Evolutionary conservation across 2,888 invertebrate genomes (phyloP).

Genomic region (Tetranychus truncatus): DNA sequence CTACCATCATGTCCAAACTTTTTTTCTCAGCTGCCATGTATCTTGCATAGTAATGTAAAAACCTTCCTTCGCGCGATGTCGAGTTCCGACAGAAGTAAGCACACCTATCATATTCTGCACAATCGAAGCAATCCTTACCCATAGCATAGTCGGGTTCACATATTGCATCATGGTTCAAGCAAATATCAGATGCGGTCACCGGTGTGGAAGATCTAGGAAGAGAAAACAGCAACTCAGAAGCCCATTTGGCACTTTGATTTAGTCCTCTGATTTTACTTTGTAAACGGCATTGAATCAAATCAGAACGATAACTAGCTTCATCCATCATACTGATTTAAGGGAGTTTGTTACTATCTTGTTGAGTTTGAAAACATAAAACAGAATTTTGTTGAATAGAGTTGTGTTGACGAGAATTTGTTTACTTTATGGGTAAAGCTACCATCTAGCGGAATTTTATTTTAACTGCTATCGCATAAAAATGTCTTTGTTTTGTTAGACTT

Average conservation of each 20-base stretch:
- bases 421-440: no score
- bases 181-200: neutral
- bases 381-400: no score
- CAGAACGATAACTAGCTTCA: constrained; percentile 1
- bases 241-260: constrained; percentile 20
- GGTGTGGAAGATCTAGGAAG: constrained; percentile 3
- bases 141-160: constrained; percentile 16
- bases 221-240: constrained; percentile 19
- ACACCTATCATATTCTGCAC: constrained; percentile 62
- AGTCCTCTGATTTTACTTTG: constrained; percentile 17
- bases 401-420: no score
- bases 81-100: constrained; percentile 55
- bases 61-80: constrained; percentile 50
- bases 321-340: neutral
- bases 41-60: constrained; percentile 63
- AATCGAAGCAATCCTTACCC: constrained; percentile 49
- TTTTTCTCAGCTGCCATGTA: constrained; percentile 79
- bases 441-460: no score
- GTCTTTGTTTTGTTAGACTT: no score
- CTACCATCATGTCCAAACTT: constrained; percentile 60
- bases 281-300: constrained; percentile 12
- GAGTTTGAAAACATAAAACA: no score
- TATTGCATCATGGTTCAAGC: neutral
- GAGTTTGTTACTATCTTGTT: no score
- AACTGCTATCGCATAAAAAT: no score